These are phyloP conservation scores for Elachura formosa DNA, from an alignment of 2,113 vertebrate genomes.

Conservation along the genomic window DNA sequence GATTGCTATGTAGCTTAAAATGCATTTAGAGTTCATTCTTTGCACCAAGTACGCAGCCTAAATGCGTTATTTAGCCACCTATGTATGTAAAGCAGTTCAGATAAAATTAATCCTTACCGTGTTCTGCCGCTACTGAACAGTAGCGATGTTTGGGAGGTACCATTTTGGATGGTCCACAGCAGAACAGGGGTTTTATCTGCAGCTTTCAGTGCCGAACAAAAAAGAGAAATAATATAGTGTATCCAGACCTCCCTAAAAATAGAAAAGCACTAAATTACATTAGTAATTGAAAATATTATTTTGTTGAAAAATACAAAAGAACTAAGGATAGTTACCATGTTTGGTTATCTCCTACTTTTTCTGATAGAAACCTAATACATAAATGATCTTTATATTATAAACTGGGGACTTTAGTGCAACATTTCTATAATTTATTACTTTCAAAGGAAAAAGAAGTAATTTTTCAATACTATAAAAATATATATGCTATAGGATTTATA, in stretches of 20 bases:
- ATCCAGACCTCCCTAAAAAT: background rate
- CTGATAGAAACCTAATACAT: background rate
- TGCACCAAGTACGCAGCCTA: background rate
- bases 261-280: background rate
- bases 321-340: background rate
- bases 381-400: background rate
- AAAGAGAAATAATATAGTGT: background rate
- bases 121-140: background rate
- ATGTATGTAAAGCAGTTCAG: background rate
- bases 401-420: background rate
- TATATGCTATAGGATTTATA: background rate
- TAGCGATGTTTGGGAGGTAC: background rate
- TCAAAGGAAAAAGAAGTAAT: conserved; percentile 2
- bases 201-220: background rate
- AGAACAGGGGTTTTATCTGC: background rate
- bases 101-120: background rate
- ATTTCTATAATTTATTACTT: background rate
- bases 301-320: background rate
- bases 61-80: background rate
- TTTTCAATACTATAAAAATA: background rate
- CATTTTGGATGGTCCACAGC: background rate
- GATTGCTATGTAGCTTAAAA: background rate
- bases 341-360: background rate
- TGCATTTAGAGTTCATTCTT: background rate
- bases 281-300: background rate